Evolutionary conservation across 2,888 invertebrate genomes (phyloP).

Genomic region (Cephus nigrinus): DNA sequence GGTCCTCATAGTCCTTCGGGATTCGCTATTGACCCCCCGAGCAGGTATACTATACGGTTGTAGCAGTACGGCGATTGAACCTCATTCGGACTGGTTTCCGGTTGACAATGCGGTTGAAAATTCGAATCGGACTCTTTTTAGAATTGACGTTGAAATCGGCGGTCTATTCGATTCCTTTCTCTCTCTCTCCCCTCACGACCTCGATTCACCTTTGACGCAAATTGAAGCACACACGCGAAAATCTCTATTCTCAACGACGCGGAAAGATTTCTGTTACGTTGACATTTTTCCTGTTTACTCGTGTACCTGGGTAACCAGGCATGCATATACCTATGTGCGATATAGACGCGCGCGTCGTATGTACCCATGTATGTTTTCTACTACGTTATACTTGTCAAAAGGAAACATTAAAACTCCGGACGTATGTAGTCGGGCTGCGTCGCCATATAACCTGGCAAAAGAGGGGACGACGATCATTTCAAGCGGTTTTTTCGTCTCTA

Average conservation of each 20-base stretch:
- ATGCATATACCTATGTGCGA: not conserved
- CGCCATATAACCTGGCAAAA: not conserved
- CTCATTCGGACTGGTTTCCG: conserved; percentile 32
- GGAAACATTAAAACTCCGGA: not conserved
- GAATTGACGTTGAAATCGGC: not conserved
- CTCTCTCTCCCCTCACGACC: not conserved
- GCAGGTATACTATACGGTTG: conserved; percentile 7
- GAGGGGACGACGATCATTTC: conserved; percentile 2
- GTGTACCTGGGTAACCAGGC: not conserved
- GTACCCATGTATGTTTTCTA: not conserved
- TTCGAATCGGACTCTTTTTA: not conserved
- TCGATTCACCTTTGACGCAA: not conserved
- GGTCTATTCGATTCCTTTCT: not conserved
- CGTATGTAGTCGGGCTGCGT: not conserved
- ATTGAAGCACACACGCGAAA: conserved; percentile 1
- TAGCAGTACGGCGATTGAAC: conserved; percentile 23
- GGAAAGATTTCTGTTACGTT: not conserved
- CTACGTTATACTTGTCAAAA: not conserved
- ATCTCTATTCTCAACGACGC: not conserved
- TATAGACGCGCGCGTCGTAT: not conserved
- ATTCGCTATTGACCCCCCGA: conserved; percentile 32
- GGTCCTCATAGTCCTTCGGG: conserved; percentile 26
- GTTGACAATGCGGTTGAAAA: conserved; percentile 32
- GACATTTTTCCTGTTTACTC: not conserved
- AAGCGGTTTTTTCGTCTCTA: conserved; percentile 3